Conservation (phyloP, 2,888 invertebrate genomes). For the Doris montereyensis region DNA sequence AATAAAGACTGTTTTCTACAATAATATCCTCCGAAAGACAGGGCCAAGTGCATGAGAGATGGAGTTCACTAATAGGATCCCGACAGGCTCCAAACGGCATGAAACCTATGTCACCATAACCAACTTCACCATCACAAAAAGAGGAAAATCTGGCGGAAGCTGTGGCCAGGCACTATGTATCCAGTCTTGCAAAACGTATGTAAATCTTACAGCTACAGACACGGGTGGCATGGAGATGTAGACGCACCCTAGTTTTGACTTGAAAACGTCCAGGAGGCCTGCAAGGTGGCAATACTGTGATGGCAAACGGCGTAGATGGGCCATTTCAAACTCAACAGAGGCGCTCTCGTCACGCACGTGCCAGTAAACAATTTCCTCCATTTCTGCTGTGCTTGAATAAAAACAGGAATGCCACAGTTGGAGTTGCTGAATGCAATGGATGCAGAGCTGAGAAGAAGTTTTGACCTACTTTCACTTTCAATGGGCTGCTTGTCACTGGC, state of each 20-base stretch:
- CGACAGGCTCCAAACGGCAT: slow-evolving; percentile 89
- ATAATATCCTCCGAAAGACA: slow-evolving; percentile 87
- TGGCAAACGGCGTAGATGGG: slow-evolving; percentile 86
- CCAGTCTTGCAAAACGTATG: slow-evolving; percentile 78
- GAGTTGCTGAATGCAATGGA: slow-evolving; percentile 88
- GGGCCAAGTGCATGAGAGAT: slow-evolving; percentile 89
- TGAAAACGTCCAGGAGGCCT: slow-evolving; percentile 87
- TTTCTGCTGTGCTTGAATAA: slow-evolving; percentile 87
- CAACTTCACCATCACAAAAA: slow-evolving; percentile 76
- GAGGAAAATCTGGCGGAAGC: slow-evolving; percentile 75
- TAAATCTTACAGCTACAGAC: slow-evolving; percentile 82
- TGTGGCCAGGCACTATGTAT: slow-evolving; percentile 69
- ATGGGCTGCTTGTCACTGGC: slow-evolving; percentile 74
- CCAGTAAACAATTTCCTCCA: slow-evolving; percentile 85
- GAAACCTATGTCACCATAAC: slow-evolving; percentile 75
- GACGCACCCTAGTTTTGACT: slow-evolving; percentile 81
- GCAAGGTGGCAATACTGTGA: slow-evolving; percentile 86
- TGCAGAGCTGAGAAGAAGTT: slow-evolving; percentile 85
- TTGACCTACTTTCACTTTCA: slow-evolving; percentile 77
- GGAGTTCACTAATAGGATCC: slow-evolving; percentile 84
- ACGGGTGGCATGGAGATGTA: slow-evolving; percentile 76
- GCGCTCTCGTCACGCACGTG: slow-evolving; percentile 82
- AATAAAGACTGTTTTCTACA: slow-evolving; percentile 88
- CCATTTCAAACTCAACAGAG: slow-evolving; percentile 90
- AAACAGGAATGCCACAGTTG: slow-evolving; percentile 86